Evolutionary conservation across 2,113 vertebrate genomes (phyloP).

Genomic region (Lontra canadensis): DNA sequence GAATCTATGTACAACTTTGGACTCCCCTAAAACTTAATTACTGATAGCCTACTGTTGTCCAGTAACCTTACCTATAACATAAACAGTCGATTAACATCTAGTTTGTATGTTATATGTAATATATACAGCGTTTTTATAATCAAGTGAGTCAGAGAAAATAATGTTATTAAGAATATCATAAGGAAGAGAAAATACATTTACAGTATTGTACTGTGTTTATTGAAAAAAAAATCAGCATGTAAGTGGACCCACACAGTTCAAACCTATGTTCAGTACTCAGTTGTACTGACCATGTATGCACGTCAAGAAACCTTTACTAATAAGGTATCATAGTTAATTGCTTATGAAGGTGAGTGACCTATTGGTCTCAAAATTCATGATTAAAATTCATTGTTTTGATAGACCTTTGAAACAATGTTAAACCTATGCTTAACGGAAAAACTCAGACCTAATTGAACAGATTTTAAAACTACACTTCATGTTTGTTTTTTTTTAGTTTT

Average conservation of each 20-base stretch:
- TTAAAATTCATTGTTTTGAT: conserved; percentile 30
- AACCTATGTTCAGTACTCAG: background rate
- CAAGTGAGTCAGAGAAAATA: background rate
- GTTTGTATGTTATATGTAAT: background rate
- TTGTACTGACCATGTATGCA: background rate
- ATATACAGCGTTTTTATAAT: background rate
- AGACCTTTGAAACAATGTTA: background rate
- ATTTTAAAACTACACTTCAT: conserved; percentile 22
- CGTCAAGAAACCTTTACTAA: background rate
- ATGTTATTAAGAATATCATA: background rate
- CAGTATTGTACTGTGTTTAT: background rate
- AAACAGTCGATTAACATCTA: background rate
- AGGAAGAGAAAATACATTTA: background rate
- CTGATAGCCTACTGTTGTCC: background rate
- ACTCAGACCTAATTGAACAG: background rate
- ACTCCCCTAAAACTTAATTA: background rate
- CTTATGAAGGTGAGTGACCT: background rate
- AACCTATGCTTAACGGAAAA: background rate
- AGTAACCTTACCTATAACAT: background rate
- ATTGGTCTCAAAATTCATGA: background rate
- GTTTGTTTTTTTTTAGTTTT: conserved; percentile 91
- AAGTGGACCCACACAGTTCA: background rate
- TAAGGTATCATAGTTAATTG: background rate
- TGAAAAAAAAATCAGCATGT: background rate
- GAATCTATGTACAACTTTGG: background rate